phyloP scores from a whole-genome alignment of 1,140 invertebrate genomes.

The Tetramorium parvispinum region DNA sequence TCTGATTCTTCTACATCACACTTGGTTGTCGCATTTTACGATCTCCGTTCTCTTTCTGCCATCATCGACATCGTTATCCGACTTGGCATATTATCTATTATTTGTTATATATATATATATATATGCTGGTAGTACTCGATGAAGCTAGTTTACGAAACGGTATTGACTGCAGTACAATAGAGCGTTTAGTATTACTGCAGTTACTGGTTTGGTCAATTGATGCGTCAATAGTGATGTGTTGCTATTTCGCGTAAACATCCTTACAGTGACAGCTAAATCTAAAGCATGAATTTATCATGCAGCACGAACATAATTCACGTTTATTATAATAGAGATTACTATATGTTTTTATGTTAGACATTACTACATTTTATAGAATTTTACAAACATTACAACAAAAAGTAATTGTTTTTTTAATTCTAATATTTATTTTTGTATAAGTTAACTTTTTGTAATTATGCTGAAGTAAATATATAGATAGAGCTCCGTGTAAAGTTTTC shows the following conservation, averaged over 20 bases:
- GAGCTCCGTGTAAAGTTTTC: neutral
- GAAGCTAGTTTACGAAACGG: conserved; percentile 22
- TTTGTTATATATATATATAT: neutral
- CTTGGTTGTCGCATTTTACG: conserved; percentile 39
- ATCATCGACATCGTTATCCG: neutral
- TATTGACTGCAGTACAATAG: neutral
- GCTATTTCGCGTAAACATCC: neutral
- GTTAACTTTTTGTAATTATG: neutral
- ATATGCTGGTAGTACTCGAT: neutral
- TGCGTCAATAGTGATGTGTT: neutral
- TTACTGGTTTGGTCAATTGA: conserved; percentile 23
- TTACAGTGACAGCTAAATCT: neutral
- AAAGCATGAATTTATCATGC: neutral
- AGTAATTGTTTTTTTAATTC: neutral
- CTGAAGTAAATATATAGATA: neutral
- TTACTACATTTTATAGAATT: neutral
- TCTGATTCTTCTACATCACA: conserved; percentile 33
- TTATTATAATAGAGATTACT: neutral
- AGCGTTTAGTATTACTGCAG: conserved; percentile 14
- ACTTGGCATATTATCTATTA: conserved; percentile 31
- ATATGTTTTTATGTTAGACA: neutral
- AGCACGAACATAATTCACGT: neutral
- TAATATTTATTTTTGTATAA: neutral
- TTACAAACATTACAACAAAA: neutral
- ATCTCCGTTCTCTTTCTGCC: conserved; percentile 5